Percentiles rank a stretch among this genome's conserved stretches.
Evolutionary conservation across 35 echinoderm and acorn worm species (phyloP).

Genomic region (Anneissia japonica): DNA sequence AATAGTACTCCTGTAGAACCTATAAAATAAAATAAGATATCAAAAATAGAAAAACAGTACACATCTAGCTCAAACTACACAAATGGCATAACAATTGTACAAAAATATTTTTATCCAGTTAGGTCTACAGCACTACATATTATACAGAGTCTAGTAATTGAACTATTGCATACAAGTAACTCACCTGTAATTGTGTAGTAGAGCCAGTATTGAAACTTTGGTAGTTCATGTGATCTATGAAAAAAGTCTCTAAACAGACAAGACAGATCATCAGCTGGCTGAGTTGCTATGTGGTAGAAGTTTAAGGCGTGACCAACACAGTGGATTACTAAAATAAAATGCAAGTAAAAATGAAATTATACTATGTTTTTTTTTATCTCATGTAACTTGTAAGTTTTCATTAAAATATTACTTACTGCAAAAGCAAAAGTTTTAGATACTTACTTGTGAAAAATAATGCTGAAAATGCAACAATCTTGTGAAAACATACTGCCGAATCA

Average conservation of each 20-base stretch:
- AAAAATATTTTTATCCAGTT: too few species aligned
- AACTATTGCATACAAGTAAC: too few species aligned
- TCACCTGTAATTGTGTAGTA: slow-evolving; percentile 52
- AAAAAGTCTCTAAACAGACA: slow-evolving; percentile 32
- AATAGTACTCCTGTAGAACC: slow-evolving; percentile 51
- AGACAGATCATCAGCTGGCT: slow-evolving; percentile 45
- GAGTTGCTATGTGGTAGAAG: slow-evolving; percentile 43
- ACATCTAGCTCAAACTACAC: too few species aligned
- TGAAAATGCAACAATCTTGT: slow-evolving; percentile 52
- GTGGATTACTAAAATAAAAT: slow-evolving; percentile 40
- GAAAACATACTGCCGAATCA: slow-evolving; percentile 51
- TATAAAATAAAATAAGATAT: too few species aligned
- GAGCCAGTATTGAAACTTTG: slow-evolving; percentile 65
- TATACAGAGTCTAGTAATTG: too few species aligned
- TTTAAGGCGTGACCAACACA: slow-evolving; percentile 40
- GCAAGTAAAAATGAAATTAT: too few species aligned
- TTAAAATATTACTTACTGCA: too few species aligned
- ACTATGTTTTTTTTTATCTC: too few species aligned
- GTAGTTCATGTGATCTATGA: slow-evolving; percentile 45
- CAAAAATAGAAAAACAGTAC: too few species aligned
- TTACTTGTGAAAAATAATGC: slow-evolving; percentile 57
- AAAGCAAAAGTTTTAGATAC: neutral
- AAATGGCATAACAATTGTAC: too few species aligned
- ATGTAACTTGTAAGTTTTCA: too few species aligned
- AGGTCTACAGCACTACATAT: too few species aligned